These are phyloP conservation scores for Dascyllus trimaculatus DNA, from an alignment of 2,113 vertebrate species.

Conservation along the genomic window DNA sequence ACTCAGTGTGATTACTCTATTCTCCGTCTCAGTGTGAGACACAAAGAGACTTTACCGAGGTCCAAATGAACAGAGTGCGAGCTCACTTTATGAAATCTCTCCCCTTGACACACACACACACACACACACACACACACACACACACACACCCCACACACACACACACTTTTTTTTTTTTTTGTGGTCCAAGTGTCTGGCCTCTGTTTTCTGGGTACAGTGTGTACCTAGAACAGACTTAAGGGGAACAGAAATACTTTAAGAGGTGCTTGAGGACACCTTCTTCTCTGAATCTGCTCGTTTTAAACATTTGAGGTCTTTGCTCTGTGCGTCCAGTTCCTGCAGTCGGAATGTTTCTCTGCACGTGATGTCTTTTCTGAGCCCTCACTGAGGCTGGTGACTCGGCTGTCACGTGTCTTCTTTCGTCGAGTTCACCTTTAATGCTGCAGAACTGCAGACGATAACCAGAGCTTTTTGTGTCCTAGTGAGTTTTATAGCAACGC, in stretches of 20 bases:
- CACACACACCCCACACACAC: background rate
- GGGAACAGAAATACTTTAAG: background rate
- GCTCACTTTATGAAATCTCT: slow-evolving; percentile 7
- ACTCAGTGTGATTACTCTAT: slow-evolving; percentile 8
- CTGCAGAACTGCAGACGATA: background rate
- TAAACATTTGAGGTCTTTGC: background rate
- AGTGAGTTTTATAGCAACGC: background rate
- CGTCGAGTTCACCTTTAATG: no score
- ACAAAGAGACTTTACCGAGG: slow-evolving; percentile 5
- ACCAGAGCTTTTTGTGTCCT: background rate
- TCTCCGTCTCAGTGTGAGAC: background rate
- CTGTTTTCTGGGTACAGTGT: slow-evolving; percentile 14
- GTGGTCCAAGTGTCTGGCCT: background rate
- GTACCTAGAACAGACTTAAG: background rate
- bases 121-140: background rate
- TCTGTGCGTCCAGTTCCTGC: background rate
- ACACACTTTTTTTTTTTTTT: background rate
- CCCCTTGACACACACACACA: background rate
- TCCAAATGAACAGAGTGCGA: slow-evolving; percentile 35
- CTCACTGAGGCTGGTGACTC: background rate
- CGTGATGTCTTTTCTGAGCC: background rate
- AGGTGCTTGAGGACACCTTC: background rate
- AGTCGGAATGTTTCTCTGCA: background rate
- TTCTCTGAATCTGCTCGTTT: slow-evolving; percentile 3
- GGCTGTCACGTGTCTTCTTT: background rate